Evolutionary conservation across 2,888 invertebrate genomes (phyloP).

Genomic region (Micoletzkya japonica): DNA sequence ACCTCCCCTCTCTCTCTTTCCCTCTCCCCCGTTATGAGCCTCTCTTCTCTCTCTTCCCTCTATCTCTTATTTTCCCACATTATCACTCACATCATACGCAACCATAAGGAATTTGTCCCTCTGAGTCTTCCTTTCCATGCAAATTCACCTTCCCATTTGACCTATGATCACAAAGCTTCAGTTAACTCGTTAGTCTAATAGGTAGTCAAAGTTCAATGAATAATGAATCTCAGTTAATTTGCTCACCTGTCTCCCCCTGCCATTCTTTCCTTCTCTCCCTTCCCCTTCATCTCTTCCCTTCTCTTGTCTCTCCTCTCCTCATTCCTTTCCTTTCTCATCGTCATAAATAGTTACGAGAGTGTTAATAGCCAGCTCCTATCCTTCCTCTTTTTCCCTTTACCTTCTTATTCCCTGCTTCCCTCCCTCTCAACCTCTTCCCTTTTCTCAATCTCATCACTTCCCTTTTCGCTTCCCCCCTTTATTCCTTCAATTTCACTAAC

Average conservation of each 20-base stretch:
- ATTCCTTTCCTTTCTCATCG: background rate
- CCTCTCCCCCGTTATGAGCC: too few species aligned
- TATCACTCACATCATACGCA: too few species aligned
- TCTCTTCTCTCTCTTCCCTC: too few species aligned
- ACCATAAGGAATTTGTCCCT: background rate
- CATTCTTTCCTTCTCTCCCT: background rate
- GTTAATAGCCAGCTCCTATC: background rate
- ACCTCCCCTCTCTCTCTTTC: too few species aligned
- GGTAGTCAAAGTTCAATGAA: too few species aligned
- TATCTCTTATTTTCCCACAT: too few species aligned
- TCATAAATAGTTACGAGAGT: background rate
- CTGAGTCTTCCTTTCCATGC: background rate
- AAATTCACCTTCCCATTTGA: background rate
- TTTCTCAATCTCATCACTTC: background rate
- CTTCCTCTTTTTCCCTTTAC: background rate
- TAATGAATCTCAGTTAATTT: too few species aligned
- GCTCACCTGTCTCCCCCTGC: too few species aligned
- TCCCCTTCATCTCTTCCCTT: background rate
- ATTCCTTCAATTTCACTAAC: slow-evolving; percentile 18
- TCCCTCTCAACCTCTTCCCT: background rate
- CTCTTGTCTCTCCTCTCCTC: background rate
- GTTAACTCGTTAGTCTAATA: too few species aligned
- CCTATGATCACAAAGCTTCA: too few species aligned
- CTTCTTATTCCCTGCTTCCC: background rate
- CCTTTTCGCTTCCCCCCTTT: slow-evolving; percentile 8